phyloP scores from a whole-genome alignment of 2,888 invertebrate genomes.

The Xanthia togata region DNA sequence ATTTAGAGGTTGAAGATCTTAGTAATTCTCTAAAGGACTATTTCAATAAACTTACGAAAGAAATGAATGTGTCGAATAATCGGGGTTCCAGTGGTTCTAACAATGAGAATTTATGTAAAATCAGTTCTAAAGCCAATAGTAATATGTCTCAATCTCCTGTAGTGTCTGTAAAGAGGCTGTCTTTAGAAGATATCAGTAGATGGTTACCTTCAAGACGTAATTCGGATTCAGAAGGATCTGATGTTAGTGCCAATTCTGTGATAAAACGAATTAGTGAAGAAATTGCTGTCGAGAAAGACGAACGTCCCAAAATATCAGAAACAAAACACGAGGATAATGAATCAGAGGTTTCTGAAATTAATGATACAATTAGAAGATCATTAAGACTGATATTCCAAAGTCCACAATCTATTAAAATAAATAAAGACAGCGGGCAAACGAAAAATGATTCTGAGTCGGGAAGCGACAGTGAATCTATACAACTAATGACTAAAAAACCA shows the following conservation, averaged over 20 bases:
- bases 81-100: conserved; percentile 36
- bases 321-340: conserved; percentile 3
- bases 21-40: conserved; percentile 74
- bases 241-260: conserved; percentile 22
- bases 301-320: conserved; percentile 14
- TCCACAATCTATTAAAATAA: conserved; percentile 14
- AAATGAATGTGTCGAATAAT: conserved; percentile 59
- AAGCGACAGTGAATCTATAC: conserved; percentile 9
- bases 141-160: conserved; percentile 63
- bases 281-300: not conserved
- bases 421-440: not conserved
- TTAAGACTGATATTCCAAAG: conserved; percentile 28
- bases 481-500: not conserved
- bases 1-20: conserved; percentile 74
- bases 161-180: conserved; percentile 67
- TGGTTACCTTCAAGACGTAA: conserved; percentile 69
- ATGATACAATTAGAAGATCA: conserved; percentile 29
- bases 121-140: conserved; percentile 15
- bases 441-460: conserved; percentile 29
- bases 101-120: conserved; percentile 20
- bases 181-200: conserved; percentile 70
- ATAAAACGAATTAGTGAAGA: conserved; percentile 20
- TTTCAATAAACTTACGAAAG: conserved; percentile 72
- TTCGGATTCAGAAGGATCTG: conserved; percentile 53
- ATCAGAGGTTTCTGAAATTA: conserved; percentile 31